A percentile compares a stretch with the other conserved stretches of the same genome.
Evolutionary conservation across 2,888 invertebrate species (phyloP).

Genomic region (Ectropis crepuscularia): DNA sequence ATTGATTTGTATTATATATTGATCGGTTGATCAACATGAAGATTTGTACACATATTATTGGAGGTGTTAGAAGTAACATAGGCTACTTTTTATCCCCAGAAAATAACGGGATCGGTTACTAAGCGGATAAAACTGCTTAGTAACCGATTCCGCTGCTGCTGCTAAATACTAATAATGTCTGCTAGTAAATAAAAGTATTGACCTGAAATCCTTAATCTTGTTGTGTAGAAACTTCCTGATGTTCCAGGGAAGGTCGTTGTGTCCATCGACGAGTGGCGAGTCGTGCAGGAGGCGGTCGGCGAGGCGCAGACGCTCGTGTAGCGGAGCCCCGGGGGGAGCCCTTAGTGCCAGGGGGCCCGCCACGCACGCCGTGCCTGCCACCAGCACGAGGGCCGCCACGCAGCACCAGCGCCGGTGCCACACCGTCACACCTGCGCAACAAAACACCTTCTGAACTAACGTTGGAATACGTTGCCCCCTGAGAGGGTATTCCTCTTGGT

Average conservation of each 20-base stretch:
- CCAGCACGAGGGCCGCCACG: conserved; percentile 89
- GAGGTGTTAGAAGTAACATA: too few species aligned
- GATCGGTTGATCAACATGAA: too few species aligned
- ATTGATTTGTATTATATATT: too few species aligned
- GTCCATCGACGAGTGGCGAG: conserved; percentile 93
- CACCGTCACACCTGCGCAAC: conserved; percentile 65
- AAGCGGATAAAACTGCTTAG: too few species aligned
- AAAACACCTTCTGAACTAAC: not conserved
- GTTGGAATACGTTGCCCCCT: not conserved
- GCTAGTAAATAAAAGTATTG: conserved; percentile 42
- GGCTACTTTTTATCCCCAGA: too few species aligned
- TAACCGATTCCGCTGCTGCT: too few species aligned
- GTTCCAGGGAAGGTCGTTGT: conserved; percentile 96
- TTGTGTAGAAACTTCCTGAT: conserved; percentile 95
- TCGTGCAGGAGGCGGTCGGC: conserved; percentile 90
- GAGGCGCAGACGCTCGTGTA: conserved; percentile 90
- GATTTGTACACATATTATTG: too few species aligned
- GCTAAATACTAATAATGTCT: too few species aligned
- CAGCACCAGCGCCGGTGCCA: conserved; percentile 90
- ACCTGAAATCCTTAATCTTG: conserved; percentile 93
- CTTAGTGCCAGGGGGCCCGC: conserved; percentile 92
- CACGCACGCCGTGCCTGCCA: conserved; percentile 92
- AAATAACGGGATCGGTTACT: too few species aligned
- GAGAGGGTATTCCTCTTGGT: too few species aligned
- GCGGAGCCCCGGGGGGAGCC: conserved; percentile 90